Evolutionary conservation across 2,888 invertebrate genomes (phyloP).

Genomic region (Latrodectus elegans): DNA sequence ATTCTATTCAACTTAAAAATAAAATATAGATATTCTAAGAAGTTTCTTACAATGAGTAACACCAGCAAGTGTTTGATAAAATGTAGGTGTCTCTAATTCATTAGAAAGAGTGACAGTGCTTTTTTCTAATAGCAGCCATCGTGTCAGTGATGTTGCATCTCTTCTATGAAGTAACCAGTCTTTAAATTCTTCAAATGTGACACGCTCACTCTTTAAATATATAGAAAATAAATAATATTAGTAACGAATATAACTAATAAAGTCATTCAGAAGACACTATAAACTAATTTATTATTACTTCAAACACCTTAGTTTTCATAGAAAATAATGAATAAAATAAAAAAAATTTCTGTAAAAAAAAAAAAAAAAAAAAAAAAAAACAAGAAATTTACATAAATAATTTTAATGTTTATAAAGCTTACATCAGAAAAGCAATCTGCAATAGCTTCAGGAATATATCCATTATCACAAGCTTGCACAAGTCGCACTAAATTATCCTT

Average conservation of each 20-base stretch:
- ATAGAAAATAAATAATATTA: neutral
- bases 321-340: neutral
- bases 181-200: slow-evolving; percentile 80
- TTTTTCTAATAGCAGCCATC: slow-evolving; percentile 86
- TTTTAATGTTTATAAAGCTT: slow-evolving; percentile 62
- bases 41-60: slow-evolving; percentile 88
- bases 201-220: slow-evolving; percentile 75
- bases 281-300: no score
- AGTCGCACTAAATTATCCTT: slow-evolving; percentile 83
- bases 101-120: slow-evolving; percentile 83
- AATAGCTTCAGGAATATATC: slow-evolving; percentile 76
- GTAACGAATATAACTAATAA: neutral
- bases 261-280: neutral
- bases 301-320: neutral
- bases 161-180: slow-evolving; percentile 86
- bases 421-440: slow-evolving; percentile 77
- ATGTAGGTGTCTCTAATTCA: slow-evolving; percentile 88
- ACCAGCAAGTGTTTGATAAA: slow-evolving; percentile 94
- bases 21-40: neutral
- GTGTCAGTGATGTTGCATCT: slow-evolving; percentile 85
- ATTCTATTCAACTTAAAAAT: no score
- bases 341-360: no score
- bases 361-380: no score
- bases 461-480: slow-evolving; percentile 77
- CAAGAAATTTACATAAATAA: no score